These are phyloP conservation scores for Carassius carassius DNA, from an alignment of 2,113 vertebrate species.

Conservation along the genomic window DNA sequence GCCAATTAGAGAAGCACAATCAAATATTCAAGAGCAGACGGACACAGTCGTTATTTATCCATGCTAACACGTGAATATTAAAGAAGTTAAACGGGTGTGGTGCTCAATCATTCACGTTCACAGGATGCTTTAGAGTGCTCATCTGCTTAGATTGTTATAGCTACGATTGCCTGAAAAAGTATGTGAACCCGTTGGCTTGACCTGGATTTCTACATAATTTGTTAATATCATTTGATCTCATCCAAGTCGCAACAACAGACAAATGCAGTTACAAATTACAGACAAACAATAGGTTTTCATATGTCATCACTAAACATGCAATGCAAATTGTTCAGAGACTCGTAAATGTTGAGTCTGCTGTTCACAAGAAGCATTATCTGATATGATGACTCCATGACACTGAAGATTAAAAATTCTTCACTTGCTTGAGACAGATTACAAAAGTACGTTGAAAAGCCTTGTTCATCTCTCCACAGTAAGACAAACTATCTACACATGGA, in stretches of 20 bases:
- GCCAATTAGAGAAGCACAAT: conserved; percentile 94
- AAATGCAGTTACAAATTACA: not conserved
- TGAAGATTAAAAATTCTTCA: not conserved
- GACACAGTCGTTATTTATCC: conserved; percentile 95
- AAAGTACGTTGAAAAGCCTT: not conserved
- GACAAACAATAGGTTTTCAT: not conserved
- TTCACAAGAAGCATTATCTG: not conserved
- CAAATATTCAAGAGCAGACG: conserved; percentile 95
- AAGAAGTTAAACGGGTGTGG: conserved; percentile 96
- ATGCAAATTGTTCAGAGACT: not conserved
- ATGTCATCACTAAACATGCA: not conserved
- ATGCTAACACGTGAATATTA: conserved; percentile 99
- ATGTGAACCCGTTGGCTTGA: not conserved
- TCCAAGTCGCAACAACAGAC: not conserved
- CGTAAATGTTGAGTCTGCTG: not conserved
- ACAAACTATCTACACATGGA: not conserved
- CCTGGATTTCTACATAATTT: conserved; percentile 5
- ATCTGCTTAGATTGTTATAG: not conserved
- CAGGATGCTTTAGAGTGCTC: not conserved
- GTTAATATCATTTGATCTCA: not conserved
- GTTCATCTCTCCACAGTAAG: not conserved
- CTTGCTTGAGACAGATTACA: not conserved
- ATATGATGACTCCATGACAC: not conserved
- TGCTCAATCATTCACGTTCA: conserved; percentile 88
- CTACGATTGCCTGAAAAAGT: not conserved